phyloP scores from a whole-genome alignment of 2,888 invertebrate genomes.

The Quadriops clusia region DNA sequence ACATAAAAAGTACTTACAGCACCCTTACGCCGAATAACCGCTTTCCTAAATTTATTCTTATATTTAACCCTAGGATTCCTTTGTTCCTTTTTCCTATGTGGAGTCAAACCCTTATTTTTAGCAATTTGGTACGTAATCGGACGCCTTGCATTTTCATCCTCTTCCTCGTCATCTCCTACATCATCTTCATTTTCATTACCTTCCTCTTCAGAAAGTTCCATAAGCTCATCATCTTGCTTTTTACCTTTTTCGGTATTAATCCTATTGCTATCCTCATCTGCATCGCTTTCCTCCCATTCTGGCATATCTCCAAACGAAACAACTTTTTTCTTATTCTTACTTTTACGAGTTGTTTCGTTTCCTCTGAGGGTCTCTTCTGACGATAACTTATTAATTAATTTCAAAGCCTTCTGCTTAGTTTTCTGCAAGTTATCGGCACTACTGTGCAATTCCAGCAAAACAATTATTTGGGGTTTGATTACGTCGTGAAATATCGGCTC shows the following conservation, averaged over 20 bases:
- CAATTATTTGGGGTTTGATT: constrained; percentile 54
- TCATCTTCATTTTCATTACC: constrained; percentile 25
- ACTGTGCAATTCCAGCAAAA: constrained; percentile 37
- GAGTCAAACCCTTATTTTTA: constrained; percentile 91
- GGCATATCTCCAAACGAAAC: constrained; percentile 9
- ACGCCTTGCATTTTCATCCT: constrained; percentile 48
- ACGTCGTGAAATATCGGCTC: constrained; percentile 56
- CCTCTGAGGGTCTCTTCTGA: constrained; percentile 6
- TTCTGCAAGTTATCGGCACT: constrained; percentile 5
- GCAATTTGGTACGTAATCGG: constrained; percentile 87
- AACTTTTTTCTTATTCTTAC: constrained; percentile 9
- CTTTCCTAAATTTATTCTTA: constrained; percentile 83
- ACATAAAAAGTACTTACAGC: constrained; percentile 47
- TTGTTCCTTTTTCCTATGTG: constrained; percentile 80
- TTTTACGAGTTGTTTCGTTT: constrained; percentile 10
- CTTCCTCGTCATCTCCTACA: constrained; percentile 30
- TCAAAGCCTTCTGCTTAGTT: constrained; percentile 33
- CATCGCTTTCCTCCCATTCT: constrained; percentile 13
- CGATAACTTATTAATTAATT: constrained; percentile 32
- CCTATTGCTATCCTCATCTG: constrained; percentile 4
- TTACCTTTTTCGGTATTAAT: constrained; percentile 7
- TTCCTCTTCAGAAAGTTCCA: constrained; percentile 8
- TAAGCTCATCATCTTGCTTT: constrained; percentile 8
- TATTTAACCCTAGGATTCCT: constrained; percentile 94
- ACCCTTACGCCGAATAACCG: constrained; percentile 84